phyloP scores from a whole-genome alignment of 2,797 vertebrate genomes.

The Oryzias dopingdopingensis region DNA sequence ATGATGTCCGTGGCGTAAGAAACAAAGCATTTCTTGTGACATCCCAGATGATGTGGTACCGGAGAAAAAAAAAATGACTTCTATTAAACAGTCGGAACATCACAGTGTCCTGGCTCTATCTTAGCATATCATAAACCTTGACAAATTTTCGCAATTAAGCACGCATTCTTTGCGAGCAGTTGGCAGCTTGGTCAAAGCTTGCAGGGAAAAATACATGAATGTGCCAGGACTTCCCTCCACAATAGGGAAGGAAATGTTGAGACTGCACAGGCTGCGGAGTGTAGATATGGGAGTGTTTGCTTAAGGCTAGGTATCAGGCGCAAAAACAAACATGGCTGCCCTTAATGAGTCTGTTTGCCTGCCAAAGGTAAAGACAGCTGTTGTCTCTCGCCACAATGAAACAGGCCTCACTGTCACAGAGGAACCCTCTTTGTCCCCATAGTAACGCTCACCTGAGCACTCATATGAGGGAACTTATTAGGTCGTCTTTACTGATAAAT shows the following conservation, averaged over 20 bases:
- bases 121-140: constrained; percentile 50
- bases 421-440: constrained; percentile 65
- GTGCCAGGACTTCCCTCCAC: constrained; percentile 59
- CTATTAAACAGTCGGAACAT: constrained; percentile 59
- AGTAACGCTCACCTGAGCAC: constrained; percentile 70
- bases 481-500: constrained; percentile 63
- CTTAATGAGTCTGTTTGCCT: constrained; percentile 81
- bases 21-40: constrained; percentile 71
- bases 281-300: constrained; percentile 78
- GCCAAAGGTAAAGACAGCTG: constrained; percentile 83
- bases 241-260: constrained; percentile 75
- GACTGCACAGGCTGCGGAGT: constrained; percentile 67
- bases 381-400: constrained; percentile 74
- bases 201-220: constrained; percentile 1
- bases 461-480: constrained; percentile 61
- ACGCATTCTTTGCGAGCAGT: constrained; percentile 66
- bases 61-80: constrained; percentile 51
- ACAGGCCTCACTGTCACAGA: constrained; percentile 48
- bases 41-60: constrained; percentile 65
- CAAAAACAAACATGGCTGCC: constrained; percentile 78
- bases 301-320: constrained; percentile 77
- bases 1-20: constrained; percentile 51
- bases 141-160: constrained; percentile 73
- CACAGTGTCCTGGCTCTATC: constrained; percentile 31
- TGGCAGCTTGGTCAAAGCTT: constrained; percentile 51